Evolutionary conservation across 2,888 invertebrate species (phyloP).

Genomic region (Odontomyia ornata): DNA sequence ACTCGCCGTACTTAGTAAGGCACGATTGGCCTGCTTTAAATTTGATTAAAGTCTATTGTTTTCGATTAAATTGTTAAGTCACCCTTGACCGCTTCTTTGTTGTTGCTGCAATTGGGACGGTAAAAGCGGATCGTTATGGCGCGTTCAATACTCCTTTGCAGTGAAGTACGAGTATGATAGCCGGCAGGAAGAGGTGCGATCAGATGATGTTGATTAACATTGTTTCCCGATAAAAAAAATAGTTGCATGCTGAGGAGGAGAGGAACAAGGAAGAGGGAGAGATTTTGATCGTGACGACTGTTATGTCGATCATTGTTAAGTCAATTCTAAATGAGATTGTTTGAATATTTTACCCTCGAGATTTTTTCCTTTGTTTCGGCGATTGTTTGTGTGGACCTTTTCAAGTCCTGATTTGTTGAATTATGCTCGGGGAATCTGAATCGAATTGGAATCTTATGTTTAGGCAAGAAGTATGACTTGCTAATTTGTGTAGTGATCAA

Average conservation of each 20-base stretch:
- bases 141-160: background rate
- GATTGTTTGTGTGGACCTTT: background rate
- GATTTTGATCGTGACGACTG: slow-evolving; percentile 29
- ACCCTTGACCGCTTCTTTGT: slow-evolving; percentile 29
- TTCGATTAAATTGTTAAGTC: slow-evolving; percentile 40
- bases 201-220: background rate
- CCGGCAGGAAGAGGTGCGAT: slow-evolving; percentile 23
- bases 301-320: slow-evolving; percentile 34
- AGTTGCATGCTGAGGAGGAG: no score
- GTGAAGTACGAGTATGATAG: background rate
- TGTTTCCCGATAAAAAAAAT: background rate
- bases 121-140: background rate
- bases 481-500: background rate
- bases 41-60: slow-evolving; percentile 41
- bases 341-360: slow-evolving; percentile 2
- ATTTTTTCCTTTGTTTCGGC: background rate
- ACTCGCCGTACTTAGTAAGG: background rate
- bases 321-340: slow-evolving; percentile 5
- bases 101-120: background rate
- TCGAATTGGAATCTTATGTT: background rate
- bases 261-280: no score
- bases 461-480: slow-evolving; percentile 1
- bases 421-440: no score
- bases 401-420: background rate
- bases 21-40: slow-evolving; percentile 41